Evolutionary conservation across 2,113 vertebrate genomes (phyloP).

Genomic region (Mesoclemmys tuberculata): DNA sequence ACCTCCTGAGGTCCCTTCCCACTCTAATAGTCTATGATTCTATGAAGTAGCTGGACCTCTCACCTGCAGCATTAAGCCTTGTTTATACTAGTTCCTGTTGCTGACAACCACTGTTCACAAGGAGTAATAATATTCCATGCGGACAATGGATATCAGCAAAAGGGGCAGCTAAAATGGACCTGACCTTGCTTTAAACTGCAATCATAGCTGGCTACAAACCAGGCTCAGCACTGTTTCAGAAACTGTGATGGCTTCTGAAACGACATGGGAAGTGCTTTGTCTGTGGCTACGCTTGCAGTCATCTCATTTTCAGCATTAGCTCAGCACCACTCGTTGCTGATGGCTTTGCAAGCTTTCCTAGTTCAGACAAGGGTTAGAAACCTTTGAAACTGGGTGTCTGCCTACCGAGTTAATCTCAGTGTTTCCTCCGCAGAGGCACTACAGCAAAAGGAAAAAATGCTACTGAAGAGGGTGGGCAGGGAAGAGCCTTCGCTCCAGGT

Average conservation of each 20-base stretch:
- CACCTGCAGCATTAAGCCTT: not conserved
- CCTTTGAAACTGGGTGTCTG: not conserved
- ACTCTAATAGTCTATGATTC: no score
- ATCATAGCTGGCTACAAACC: not conserved
- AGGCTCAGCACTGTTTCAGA: not conserved
- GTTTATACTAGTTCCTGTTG: not conserved
- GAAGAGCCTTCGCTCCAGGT: not conserved
- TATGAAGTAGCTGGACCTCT: not conserved
- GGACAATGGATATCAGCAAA: not conserved
- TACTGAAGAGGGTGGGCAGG: not conserved
- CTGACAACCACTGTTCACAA: not conserved
- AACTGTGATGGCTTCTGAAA: not conserved
- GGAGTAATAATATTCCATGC: not conserved
- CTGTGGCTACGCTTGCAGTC: not conserved
- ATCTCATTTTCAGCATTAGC: not conserved
- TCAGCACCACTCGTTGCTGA: not conserved
- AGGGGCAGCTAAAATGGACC: not conserved
- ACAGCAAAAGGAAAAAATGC: not conserved
- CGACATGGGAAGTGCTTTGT: not conserved
- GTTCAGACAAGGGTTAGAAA: not conserved
- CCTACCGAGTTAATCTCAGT: not conserved
- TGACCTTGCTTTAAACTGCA: not conserved
- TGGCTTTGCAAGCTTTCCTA: not conserved
- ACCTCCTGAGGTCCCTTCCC: no score
- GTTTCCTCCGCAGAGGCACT: not conserved